Conservation (phyloP, 92 coral and sea anemone species). For the Actinernus sp. region DNA sequence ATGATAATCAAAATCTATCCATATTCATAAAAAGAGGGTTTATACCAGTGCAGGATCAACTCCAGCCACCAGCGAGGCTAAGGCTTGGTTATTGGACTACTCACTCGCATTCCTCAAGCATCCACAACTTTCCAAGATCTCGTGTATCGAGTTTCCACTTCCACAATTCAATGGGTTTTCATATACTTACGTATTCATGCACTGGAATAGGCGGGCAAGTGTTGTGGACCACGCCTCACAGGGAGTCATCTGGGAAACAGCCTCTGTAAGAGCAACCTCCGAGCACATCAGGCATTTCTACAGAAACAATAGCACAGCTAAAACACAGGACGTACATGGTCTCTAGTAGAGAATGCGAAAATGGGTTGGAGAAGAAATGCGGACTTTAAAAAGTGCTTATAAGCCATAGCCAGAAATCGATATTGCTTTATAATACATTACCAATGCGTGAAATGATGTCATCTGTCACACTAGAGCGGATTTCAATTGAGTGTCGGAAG, state of each 20-base stretch:
- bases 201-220: constrained; percentile 81
- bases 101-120: too few relatives aligned
- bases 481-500: too few relatives aligned
- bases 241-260: constrained; percentile 98
- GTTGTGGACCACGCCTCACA: constrained; percentile 99
- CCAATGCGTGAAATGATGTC: not conserved
- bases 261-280: constrained; percentile 94
- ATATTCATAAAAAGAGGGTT: too few relatives aligned
- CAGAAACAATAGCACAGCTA: not conserved
- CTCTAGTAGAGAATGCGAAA: not conserved
- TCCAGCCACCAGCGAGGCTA: too few relatives aligned
- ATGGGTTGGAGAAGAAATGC: not conserved
- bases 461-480: too few relatives aligned
- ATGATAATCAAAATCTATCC: too few relatives aligned
- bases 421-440: not conserved
- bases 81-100: too few relatives aligned
- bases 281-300: constrained; percentile 93
- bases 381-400: not conserved
- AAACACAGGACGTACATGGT: constrained; percentile 5
- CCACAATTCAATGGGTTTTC: too few relatives aligned
- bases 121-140: too few relatives aligned
- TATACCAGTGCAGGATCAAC: too few relatives aligned
- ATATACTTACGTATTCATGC: constrained; percentile 84
- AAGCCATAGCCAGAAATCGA: not conserved
- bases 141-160: too few relatives aligned